These are phyloP conservation scores for Hesperophylax magnus DNA, from an alignment of 1,140 invertebrate species.

Conservation along the genomic window DNA sequence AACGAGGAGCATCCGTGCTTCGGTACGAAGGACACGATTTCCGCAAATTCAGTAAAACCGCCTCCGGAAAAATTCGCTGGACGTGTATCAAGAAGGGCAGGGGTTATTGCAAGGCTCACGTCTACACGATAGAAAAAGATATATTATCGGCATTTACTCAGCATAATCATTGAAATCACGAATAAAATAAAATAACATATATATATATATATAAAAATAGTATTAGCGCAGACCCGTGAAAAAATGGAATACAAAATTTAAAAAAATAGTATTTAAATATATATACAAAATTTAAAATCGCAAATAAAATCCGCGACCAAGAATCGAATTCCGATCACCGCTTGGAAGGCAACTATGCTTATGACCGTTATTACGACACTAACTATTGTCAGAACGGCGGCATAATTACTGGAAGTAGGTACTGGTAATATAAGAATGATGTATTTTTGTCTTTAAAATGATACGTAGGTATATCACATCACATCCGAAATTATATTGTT, in stretches of 20 bases:
- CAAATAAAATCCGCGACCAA: not conserved
- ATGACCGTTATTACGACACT: not conserved
- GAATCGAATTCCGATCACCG: not conserved
- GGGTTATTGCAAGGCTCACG: not conserved
- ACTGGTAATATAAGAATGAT: no score
- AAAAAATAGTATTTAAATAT: no score
- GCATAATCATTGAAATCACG: not conserved
- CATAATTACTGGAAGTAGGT: no score
- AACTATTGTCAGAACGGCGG: no score
- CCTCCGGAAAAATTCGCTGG: not conserved
- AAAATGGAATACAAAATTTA: no score
- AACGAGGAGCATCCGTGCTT: not conserved
- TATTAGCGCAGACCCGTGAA: no score
- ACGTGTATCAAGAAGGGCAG: not conserved
- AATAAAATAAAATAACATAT: no score
- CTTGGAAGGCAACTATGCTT: not conserved
- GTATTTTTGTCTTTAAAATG: no score
- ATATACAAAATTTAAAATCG: no score
- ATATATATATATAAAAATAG: no score
- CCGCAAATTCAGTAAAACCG: not conserved
- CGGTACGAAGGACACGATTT: not conserved
- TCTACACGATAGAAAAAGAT: not conserved
- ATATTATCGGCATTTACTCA: not conserved
- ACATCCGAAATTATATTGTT: no score
- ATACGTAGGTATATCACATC: no score